Base-by-base conservation (phyloP, 2,797 vertebrate genomes). In the Pangasius krempfi region DNA sequence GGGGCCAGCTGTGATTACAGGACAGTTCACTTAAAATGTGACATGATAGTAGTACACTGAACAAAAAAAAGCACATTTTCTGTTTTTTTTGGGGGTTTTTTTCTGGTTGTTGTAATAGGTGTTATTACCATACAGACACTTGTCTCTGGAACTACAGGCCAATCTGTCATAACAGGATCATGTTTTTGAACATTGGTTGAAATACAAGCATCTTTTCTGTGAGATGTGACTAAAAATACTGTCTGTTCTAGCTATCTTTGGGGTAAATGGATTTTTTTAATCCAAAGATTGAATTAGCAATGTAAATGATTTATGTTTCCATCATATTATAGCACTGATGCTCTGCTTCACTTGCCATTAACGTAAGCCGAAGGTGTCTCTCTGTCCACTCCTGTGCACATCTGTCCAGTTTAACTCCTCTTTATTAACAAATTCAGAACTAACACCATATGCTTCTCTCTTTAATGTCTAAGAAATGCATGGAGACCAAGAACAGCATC, bases 401-500 rank as follows among this genome's bases (percentile, higher is more conserved):
- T 25, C 54, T 58, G 3, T 56, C n/a, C n/a, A 37, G 13, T 79
- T 20, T 54, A 56, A 30, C 27, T 20, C 20, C 13, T 84, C 81
- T 50, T 84, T 84, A 25, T 33, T 13, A 68, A 33, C 64, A 50
- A 52, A 70, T 52, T 37, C n/a, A 33, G 20, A 13, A 37, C 33
- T 70, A 84, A 66, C n/a, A n/a, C 27, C 10, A 52, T 52, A 20
- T 89, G 18, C 81, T 44, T 78, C 94, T 91, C 9, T 85, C 37
- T n/a, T 84, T 84, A 50, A 52, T 84, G 91, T 93, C n/a, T 30
- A 37, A 99, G 98, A 99, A 99, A 98, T 99, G 98, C 95, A 99
- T 99, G 98, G 98, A 99, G 94, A 99, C 97, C 96, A 99, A 99
- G 97, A 99, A 98, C 90, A 97, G 94, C 94, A 98, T 98, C 94